Conservation (phyloP, 2,113 vertebrate genomes). For the Ascaphus truei region DNA sequence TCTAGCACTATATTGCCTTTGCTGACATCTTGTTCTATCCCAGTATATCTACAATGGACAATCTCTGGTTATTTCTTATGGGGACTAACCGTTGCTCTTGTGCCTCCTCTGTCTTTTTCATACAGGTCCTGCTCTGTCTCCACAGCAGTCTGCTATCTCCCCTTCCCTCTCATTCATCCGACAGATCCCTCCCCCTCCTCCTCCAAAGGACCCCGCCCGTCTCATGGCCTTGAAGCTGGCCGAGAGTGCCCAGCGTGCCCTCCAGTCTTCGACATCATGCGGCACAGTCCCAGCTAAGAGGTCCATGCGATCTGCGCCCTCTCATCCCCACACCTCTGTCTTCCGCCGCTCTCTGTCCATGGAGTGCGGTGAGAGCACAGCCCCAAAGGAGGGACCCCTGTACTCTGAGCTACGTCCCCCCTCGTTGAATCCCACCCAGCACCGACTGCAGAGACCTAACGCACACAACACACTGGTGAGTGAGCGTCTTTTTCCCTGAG, state of each 20-base stretch:
- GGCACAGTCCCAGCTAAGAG: constrained; percentile 43
- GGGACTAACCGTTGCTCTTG: no score
- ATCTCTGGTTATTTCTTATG: no score
- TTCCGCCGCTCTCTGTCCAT: constrained; percentile 61
- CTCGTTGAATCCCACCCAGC: constrained; percentile 35
- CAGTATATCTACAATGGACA: no score
- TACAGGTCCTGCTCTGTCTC: constrained; percentile 48
- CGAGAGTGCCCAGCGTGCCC: constrained; percentile 69
- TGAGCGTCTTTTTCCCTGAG: no score
- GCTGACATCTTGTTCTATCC: no score
- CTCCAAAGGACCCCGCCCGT: constrained; percentile 71
- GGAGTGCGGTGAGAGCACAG: constrained; percentile 54
- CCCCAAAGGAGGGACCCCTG: constrained; percentile 47
- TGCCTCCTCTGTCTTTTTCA: not conserved
- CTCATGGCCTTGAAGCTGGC: constrained; percentile 72
- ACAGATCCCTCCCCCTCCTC: constrained; percentile 66
- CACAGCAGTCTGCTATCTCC: constrained; percentile 36
- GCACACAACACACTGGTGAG: constrained; percentile 16
- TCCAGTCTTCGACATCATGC: constrained; percentile 46
- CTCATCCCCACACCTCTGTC: constrained; percentile 30
- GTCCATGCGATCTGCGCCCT: not conserved
- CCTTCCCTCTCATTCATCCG: constrained; percentile 47
- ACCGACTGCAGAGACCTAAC: constrained; percentile 45
- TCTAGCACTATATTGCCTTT: no score
- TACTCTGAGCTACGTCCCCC: constrained; percentile 56